These are phyloP conservation scores for Tachysurus fulvidraco DNA, from an alignment of 2,113 vertebrate genomes.

Conservation along the genomic window DNA sequence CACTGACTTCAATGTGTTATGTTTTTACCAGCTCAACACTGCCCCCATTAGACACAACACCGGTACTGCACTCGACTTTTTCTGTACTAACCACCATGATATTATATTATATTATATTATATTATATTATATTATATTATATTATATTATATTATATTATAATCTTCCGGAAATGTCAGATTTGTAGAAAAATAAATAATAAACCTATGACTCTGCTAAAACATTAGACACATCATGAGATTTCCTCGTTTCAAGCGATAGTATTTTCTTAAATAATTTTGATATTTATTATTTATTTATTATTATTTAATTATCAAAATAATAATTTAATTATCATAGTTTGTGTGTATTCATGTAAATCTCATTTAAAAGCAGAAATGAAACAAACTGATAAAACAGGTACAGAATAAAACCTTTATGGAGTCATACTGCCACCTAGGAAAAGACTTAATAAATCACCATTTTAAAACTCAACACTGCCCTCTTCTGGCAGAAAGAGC, in stretches of 20 bases:
- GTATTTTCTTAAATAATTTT: background rate
- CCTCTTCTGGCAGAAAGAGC: conserved; percentile 1
- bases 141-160: no score
- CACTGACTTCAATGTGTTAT: no score
- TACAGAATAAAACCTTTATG: background rate
- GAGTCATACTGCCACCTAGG: conserved; percentile 28
- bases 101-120: no score
- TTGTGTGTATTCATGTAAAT: no score
- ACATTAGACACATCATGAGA: background rate
- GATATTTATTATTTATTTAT: no score
- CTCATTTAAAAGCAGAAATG: no score
- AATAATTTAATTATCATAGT: no score
- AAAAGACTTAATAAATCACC: background rate
- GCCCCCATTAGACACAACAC: conserved; percentile 11
- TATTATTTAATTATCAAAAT: no score
- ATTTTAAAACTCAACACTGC: conserved; percentile 15
- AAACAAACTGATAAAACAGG: no score
- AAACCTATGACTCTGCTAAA: background rate
- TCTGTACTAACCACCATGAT: background rate
- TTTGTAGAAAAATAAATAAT: background rate
- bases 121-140: no score
- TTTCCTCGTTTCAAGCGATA: background rate
- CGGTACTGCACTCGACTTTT: background rate
- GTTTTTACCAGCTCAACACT: background rate
- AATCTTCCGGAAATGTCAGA: no score